Conservation (phyloP, 2,113 vertebrate species). For the Caranx melampygus region DNA sequence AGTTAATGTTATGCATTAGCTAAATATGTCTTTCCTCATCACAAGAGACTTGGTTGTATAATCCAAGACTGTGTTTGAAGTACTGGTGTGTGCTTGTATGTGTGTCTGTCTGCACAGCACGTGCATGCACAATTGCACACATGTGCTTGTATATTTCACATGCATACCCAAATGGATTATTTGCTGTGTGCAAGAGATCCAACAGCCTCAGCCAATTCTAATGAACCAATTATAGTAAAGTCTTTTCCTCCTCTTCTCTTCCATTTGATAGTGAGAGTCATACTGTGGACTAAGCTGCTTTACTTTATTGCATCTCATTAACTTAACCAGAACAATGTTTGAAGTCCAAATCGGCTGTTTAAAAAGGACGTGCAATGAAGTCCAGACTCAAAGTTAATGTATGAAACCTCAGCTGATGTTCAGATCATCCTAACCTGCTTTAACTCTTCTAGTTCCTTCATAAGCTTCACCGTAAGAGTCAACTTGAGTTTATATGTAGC, state of each 20-base stretch:
- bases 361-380: conserved; percentile 37
- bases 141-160: conserved; percentile 16
- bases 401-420: background rate
- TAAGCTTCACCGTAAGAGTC: background rate
- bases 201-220: conserved; percentile 60
- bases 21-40: conserved; percentile 57
- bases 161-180: conserved; percentile 49
- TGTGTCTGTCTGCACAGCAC: conserved; percentile 5
- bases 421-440: background rate
- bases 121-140: conserved; percentile 2
- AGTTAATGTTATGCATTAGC: conserved; percentile 50
- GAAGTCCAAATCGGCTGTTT: conserved; percentile 61
- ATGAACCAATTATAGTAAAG: conserved; percentile 74
- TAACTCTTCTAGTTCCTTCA: too few relatives aligned
- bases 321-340: conserved; percentile 65
- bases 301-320: conserved; percentile 71
- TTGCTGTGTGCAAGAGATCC: conserved; percentile 58
- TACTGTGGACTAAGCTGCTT: conserved; percentile 69
- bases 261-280: conserved; percentile 60
- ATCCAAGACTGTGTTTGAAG: conserved; percentile 58
- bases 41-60: conserved; percentile 51
- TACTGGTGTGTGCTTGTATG: conserved; percentile 16
- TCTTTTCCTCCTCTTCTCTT: conserved; percentile 59
- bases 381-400: conserved; percentile 16
- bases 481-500: background rate